Conservation (phyloP, 2,888 invertebrate genomes). For the Cremastinae sp. region DNA sequence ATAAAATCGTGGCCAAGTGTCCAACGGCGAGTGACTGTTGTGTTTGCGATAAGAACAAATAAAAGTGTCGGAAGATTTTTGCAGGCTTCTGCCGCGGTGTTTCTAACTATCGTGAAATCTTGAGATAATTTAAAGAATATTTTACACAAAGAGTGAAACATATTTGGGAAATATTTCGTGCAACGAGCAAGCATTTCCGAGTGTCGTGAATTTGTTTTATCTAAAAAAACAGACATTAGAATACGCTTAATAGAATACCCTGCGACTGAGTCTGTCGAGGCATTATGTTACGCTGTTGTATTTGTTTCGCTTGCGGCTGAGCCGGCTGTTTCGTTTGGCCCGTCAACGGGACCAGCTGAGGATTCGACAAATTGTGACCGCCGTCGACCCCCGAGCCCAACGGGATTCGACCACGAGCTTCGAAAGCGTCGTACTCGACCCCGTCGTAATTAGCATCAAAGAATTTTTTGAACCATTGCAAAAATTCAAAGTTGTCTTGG, state of each 20-base stretch:
- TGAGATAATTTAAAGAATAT: background rate
- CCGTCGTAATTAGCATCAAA: conserved; percentile 99
- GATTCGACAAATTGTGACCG: conserved; percentile 79
- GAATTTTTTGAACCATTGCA: conserved; percentile 99
- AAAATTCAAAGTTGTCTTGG: conserved; percentile 99
- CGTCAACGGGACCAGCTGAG: conserved; percentile 80
- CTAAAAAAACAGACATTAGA: conserved; percentile 52
- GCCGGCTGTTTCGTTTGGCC: conserved; percentile 75
- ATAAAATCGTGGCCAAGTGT: conserved; percentile 11
- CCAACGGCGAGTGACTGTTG: background rate
- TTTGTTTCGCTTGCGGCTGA: conserved; percentile 73
- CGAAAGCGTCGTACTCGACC: conserved; percentile 95
- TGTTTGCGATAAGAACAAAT: background rate
- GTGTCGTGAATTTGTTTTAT: conserved; percentile 45
- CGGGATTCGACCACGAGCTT: conserved; percentile 91
- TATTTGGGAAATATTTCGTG: conserved; percentile 47
- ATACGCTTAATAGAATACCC: conserved; percentile 71
- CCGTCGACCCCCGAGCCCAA: conserved; percentile 87
- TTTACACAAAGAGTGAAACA: conserved; percentile 1
- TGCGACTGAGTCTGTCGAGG: conserved; percentile 72
- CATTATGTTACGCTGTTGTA: conserved; percentile 76
- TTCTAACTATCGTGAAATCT: no score
- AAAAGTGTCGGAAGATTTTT: conserved; percentile 8
- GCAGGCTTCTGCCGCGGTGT: no score
- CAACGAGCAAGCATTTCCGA: conserved; percentile 57